Conservation (phyloP, 2,888 invertebrate genomes). For the Habroteleia sp. region DNA sequence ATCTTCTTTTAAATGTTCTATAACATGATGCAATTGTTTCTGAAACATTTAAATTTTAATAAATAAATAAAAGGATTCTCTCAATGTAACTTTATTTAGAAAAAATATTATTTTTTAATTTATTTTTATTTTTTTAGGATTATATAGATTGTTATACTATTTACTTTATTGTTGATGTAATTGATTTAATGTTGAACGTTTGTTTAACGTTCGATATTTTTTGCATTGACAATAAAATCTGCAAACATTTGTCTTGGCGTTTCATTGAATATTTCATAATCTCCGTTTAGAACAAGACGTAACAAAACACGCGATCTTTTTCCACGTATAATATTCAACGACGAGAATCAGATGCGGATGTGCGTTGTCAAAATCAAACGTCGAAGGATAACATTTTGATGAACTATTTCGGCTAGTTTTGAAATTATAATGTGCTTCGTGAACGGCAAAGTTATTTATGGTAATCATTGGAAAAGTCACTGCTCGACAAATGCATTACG, state of each 20-base stretch:
- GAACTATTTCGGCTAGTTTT: conserved; percentile 20
- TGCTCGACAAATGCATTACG: background rate
- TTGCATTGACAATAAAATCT: no score
- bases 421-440: conserved; percentile 17
- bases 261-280: conserved; percentile 18
- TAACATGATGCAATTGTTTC: no score
- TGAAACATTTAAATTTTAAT: no score
- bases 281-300: background rate
- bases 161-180: no score
- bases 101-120: no score
- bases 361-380: conserved; percentile 4
- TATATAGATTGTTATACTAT: no score
- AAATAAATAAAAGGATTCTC: no score
- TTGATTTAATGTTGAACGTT: no score
- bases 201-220: no score
- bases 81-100: no score
- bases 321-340: conserved; percentile 12
- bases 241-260: background rate
- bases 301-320: background rate
- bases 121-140: no score
- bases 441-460: conserved; percentile 26
- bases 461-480: conserved; percentile 27
- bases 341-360: conserved; percentile 1
- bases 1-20: no score
- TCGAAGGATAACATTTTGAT: conserved; percentile 32